Evolutionary conservation across 2,797 vertebrate species (phyloP).

Genomic region (Coregonus sp.): DNA sequence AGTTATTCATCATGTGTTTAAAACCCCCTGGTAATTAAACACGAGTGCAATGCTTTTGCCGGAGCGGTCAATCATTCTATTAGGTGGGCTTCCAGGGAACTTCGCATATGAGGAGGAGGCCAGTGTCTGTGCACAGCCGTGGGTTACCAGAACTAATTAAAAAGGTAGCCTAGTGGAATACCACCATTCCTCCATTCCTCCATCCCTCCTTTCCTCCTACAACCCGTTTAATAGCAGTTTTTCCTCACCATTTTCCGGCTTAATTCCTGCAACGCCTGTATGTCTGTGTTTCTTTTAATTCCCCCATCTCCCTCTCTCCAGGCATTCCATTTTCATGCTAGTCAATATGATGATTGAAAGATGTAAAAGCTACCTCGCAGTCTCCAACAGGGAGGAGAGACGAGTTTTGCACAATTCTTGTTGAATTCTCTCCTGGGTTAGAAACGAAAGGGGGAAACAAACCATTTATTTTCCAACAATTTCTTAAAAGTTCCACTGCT

Average conservation of each 20-base stretch:
- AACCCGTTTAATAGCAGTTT: constrained; percentile 43
- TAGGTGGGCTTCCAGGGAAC: constrained; percentile 66
- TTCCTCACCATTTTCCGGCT: constrained; percentile 64
- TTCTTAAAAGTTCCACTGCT: constrained; percentile 21
- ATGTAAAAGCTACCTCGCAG: constrained; percentile 42
- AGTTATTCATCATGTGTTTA: constrained; percentile 71
- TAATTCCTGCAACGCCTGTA: constrained; percentile 64
- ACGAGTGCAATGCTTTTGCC: constrained; percentile 60
- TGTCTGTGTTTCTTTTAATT: constrained; percentile 65
- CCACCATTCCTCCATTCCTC: too few relatives aligned
- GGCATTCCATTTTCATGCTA: constrained; percentile 55
- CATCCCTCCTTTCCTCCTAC: constrained; percentile 40
- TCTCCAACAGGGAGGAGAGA: constrained; percentile 42
- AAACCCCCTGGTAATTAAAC: constrained; percentile 78
- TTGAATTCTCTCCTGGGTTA: constrained; percentile 45
- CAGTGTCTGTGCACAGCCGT: constrained; percentile 68
- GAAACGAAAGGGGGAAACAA: constrained; percentile 30
- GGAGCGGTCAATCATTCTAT: constrained; percentile 76
- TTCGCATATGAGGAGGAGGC: constrained; percentile 62
- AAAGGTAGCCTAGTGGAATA: constrained; percentile 75
- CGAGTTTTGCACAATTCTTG: constrained; percentile 40
- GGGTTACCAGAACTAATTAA: constrained; percentile 80
- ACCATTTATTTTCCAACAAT: constrained; percentile 22
- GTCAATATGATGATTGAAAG: constrained; percentile 63
- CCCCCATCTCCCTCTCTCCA: constrained; percentile 45